A percentile compares a stretch with the other conserved stretches of the same genome.
phyloP scores from a whole-genome alignment of 2,888 invertebrate genomes.

The Caprella mutica region DNA sequence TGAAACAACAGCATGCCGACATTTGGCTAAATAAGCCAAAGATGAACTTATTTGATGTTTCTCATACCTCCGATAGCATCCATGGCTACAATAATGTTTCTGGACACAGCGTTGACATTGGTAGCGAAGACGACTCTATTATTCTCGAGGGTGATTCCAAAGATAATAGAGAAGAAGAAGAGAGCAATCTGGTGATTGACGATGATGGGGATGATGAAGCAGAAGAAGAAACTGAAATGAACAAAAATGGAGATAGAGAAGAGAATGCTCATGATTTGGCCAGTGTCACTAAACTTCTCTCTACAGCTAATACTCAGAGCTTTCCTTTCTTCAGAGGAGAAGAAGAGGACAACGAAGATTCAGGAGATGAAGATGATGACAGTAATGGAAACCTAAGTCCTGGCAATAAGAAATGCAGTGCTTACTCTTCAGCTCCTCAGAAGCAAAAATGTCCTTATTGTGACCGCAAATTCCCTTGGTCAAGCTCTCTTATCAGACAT shows the following conservation, averaged over 20 bases:
- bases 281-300: conserved; percentile 60
- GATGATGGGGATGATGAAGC: conserved; percentile 52
- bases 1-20: conserved; percentile 86
- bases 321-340: conserved; percentile 50
- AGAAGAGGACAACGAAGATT: conserved; percentile 35
- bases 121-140: conserved; percentile 16
- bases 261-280: conserved; percentile 53
- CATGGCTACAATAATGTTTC: not conserved
- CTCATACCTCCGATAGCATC: not conserved
- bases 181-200: conserved; percentile 15
- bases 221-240: conserved; percentile 12
- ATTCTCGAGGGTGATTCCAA: conserved; percentile 7
- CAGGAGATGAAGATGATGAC: conserved; percentile 50
- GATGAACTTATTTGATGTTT: conserved; percentile 6
- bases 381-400: conserved; percentile 35
- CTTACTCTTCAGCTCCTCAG: conserved; percentile 89
- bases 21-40: conserved; percentile 58
- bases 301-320: conserved; percentile 55
- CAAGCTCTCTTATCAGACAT: conserved; percentile 85
- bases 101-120: not conserved
- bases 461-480: conserved; percentile 90
- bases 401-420: conserved; percentile 68
- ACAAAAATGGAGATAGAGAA: conserved; percentile 34
- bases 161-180: conserved; percentile 22
- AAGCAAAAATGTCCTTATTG: conserved; percentile 88